These are phyloP conservation scores for Patiria pectinifera DNA, from an alignment of 53 echinoderm and acorn worm genomes.

Conservation along the genomic window DNA sequence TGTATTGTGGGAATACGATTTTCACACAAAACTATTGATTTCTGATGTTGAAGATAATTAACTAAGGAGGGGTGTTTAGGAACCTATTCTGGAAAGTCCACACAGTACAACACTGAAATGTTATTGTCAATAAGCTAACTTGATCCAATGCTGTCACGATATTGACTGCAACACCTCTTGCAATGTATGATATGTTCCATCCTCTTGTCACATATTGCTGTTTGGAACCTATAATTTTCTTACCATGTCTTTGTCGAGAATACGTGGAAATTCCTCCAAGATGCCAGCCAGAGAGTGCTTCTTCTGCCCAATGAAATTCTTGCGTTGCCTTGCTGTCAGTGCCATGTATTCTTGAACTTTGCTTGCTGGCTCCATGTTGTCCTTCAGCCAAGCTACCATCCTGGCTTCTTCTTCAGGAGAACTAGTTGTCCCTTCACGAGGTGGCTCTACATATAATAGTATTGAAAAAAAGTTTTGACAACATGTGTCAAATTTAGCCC, in stretches of 20 bases:
- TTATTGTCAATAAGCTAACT: too few relatives aligned
- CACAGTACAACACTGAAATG: too few relatives aligned
- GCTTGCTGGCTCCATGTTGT: slow-evolving; percentile 28
- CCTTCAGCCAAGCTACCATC: slow-evolving; percentile 25
- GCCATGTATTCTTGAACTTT: slow-evolving; percentile 34
- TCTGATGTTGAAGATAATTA: too few relatives aligned
- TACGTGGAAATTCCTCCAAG: slow-evolving; percentile 3
- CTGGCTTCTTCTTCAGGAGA: not conserved
- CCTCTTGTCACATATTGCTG: not conserved
- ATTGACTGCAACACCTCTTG: not conserved
- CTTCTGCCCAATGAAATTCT: slow-evolving; percentile 16
- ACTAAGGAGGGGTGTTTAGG: too few relatives aligned
- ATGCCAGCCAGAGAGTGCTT: slow-evolving; percentile 15
- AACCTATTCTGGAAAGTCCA: too few relatives aligned
- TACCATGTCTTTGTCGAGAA: slow-evolving; percentile 31
- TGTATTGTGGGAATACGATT: too few relatives aligned
- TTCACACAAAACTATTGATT: too few relatives aligned
- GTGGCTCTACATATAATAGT: not conserved
- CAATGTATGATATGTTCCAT: not conserved
- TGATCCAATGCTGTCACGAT: not conserved
- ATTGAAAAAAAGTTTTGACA: not conserved
- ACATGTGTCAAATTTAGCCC: not conserved
- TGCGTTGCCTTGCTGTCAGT: slow-evolving; percentile 8
- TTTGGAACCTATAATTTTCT: not conserved
- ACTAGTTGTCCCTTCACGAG: not conserved